These are phyloP conservation scores for Andrena trimmerana DNA, from an alignment of 2,888 invertebrate species.

Conservation along the genomic window DNA sequence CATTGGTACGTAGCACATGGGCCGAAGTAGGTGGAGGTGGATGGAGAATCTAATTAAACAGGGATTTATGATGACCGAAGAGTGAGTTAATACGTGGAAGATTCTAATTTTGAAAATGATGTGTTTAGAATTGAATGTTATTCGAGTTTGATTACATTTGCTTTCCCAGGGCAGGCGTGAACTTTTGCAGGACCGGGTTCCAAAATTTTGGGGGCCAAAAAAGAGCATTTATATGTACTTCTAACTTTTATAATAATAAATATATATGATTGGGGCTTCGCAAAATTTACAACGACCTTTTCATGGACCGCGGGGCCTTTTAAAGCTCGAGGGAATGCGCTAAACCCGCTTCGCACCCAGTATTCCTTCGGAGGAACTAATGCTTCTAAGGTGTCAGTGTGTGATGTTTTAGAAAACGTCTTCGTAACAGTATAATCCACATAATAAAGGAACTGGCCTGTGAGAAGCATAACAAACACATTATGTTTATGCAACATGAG, in stretches of 20 bases:
- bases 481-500: not conserved
- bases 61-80: not conserved
- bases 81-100: not conserved
- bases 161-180: too few species aligned
- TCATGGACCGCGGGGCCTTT: too few species aligned
- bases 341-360: too few species aligned
- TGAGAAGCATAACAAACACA: slow-evolving; percentile 4
- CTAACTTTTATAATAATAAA: too few species aligned
- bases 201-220: too few species aligned
- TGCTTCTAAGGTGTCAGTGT: not conserved
- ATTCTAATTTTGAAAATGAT: not conserved
- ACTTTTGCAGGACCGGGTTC: too few species aligned
- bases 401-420: not conserved
- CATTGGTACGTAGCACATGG: not conserved
- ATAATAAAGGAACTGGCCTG: not conserved
- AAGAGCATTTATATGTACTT: too few species aligned
- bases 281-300: too few species aligned
- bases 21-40: not conserved
- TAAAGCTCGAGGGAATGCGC: too few species aligned
- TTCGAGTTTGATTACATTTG: too few species aligned
- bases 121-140: too few species aligned
- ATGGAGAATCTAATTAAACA: not conserved
- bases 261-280: too few species aligned
- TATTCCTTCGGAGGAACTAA: not conserved
- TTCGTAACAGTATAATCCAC: not conserved